Percentiles rank a stretch among this genome's conserved stretches.
phyloP scores from a whole-genome alignment of 2,888 invertebrate species.

The Rhingia rostrata region DNA sequence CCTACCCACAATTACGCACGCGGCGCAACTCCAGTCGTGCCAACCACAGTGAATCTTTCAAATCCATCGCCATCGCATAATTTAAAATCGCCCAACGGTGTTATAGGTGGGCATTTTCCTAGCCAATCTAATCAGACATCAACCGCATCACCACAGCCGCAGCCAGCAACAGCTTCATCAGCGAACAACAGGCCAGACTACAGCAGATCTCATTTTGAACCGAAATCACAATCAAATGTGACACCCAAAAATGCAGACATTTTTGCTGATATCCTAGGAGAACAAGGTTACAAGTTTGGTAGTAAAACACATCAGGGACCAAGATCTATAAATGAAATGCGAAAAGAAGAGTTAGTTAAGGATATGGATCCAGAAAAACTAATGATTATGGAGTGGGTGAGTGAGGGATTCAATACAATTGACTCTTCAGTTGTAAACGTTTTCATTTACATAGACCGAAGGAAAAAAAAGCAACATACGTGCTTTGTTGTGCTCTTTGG shows the following conservation, averaged over 20 bases:
- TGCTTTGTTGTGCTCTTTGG: constrained; percentile 96
- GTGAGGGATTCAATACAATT: constrained; percentile 53
- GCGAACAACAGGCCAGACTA: constrained; percentile 83
- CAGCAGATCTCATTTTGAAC: constrained; percentile 89
- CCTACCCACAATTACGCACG: constrained; percentile 80
- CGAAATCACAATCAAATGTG: constrained; percentile 76
- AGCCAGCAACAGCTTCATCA: constrained; percentile 12
- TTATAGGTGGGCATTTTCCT: constrained; percentile 59
- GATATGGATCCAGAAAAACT: constrained; percentile 96
- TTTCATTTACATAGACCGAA: constrained; percentile 87
- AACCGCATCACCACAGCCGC: constrained; percentile 52
- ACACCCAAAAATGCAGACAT: constrained; percentile 85
- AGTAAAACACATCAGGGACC: constrained; percentile 90
- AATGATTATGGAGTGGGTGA: constrained; percentile 91
- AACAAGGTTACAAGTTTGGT: constrained; percentile 93
- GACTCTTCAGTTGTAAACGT: constrained; percentile 10
- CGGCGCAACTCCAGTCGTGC: constrained; percentile 46
- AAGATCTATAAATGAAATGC: constrained; percentile 95
- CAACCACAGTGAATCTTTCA: constrained; percentile 61
- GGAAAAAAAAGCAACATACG: constrained; percentile 98
- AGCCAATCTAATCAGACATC: constrained; percentile 67
- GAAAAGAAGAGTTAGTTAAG: constrained; percentile 92
- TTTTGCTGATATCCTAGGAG: constrained; percentile 95
- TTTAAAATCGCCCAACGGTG: constrained; percentile 75
- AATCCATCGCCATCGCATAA: constrained; percentile 80